Evolutionary conservation across 2,797 vertebrate species (phyloP).

Genomic region (Lepus oiostolus): DNA sequence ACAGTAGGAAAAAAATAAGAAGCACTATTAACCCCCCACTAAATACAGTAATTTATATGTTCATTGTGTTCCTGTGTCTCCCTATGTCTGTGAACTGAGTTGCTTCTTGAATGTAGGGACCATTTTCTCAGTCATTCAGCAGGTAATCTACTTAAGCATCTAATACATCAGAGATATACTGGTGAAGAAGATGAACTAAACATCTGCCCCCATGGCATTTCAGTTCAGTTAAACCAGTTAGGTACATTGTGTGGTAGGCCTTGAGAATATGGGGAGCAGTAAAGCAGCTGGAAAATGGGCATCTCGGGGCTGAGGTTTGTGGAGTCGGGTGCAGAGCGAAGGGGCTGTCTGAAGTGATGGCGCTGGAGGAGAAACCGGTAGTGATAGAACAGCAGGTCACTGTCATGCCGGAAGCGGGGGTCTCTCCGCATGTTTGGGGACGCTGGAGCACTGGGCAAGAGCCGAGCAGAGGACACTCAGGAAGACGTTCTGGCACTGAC

Average conservation of each 20-base stretch:
- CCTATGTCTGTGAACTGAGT: background rate
- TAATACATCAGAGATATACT: background rate
- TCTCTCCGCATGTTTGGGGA: background rate
- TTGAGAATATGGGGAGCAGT: background rate
- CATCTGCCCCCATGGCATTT: background rate
- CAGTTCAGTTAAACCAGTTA: background rate
- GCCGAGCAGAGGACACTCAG: background rate
- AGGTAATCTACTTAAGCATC: background rate
- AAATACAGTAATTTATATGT: background rate
- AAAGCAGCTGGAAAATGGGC: background rate
- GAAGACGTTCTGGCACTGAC: background rate
- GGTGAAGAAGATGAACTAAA: slow-evolving; percentile 5
- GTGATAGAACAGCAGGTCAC: background rate
- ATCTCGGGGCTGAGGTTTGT: background rate
- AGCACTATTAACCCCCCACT: background rate
- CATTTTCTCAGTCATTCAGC: background rate
- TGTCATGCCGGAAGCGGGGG: background rate
- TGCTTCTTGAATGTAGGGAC: background rate
- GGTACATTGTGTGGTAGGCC: background rate
- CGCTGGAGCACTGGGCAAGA: background rate
- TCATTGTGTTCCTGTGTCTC: background rate
- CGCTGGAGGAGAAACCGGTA: background rate
- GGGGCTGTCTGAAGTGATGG: background rate
- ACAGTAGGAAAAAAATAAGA: slow-evolving; percentile 39
- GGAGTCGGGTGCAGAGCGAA: background rate